Evolutionary conservation across 2,797 vertebrate species (phyloP).

Genomic region (Kryptolebias ocellatus): DNA sequence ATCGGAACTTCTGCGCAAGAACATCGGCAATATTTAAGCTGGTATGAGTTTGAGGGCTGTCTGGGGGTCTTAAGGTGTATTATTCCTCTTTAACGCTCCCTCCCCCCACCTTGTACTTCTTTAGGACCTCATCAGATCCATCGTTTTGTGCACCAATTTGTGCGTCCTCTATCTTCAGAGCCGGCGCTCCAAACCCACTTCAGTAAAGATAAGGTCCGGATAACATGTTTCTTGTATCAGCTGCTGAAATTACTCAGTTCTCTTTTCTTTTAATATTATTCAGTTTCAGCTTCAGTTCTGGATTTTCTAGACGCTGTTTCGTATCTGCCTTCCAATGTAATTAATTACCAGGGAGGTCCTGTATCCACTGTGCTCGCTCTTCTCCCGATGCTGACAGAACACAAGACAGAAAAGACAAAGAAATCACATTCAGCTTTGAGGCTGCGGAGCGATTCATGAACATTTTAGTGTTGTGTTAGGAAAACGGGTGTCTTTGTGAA

Average conservation of each 20-base stretch:
- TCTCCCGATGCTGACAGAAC: slow-evolving; percentile 47
- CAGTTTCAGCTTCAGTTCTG: slow-evolving; percentile 45
- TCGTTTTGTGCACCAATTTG: slow-evolving; percentile 34
- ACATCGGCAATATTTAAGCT: neutral
- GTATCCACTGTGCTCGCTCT: slow-evolving; percentile 28
- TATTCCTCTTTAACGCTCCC: neutral
- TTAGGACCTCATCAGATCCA: slow-evolving; percentile 48
- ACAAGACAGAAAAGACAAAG: slow-evolving; percentile 21
- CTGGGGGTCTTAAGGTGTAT: neutral
- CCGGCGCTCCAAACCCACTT: slow-evolving; percentile 44
- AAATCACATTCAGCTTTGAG: slow-evolving; percentile 40
- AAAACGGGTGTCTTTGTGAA: too few species aligned
- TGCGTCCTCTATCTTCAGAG: slow-evolving; percentile 41
- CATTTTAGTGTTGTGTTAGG: too few species aligned
- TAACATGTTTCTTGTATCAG: slow-evolving; percentile 66
- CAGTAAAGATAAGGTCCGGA: slow-evolving; percentile 60
- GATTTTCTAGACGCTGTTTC: slow-evolving; percentile 43
- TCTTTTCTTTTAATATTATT: slow-evolving; percentile 29
- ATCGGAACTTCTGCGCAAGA: neutral
- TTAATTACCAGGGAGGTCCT: slow-evolving; percentile 50
- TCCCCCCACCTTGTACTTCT: slow-evolving; percentile 15
- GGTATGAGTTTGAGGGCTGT: neutral
- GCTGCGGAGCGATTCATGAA: slow-evolving; percentile 1
- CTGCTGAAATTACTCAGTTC: slow-evolving; percentile 61
- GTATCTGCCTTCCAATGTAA: slow-evolving; percentile 46